These are phyloP conservation scores for Benitochromis conjunctus DNA, from an alignment of 2,113 vertebrate genomes.

Conservation along the genomic window DNA sequence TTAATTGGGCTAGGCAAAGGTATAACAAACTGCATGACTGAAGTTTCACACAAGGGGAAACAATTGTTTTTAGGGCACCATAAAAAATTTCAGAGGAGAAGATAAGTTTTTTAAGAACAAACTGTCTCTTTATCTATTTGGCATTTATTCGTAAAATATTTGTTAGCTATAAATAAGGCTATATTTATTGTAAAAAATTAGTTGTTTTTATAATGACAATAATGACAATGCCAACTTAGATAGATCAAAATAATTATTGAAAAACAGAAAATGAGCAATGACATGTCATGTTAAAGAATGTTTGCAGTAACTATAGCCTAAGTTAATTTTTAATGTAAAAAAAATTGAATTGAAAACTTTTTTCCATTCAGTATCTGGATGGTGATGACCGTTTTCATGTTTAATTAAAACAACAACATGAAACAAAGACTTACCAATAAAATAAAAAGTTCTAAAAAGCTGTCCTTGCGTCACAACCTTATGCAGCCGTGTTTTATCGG, in stretches of 20 bases:
- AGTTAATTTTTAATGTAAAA: neutral
- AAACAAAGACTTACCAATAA: neutral
- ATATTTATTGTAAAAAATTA: neutral
- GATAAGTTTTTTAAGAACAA: neutral
- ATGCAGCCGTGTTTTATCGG: neutral
- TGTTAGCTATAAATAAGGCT: neutral
- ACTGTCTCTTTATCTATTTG: neutral
- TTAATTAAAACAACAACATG: neutral
- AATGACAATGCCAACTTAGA: neutral
- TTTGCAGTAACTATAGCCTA: neutral
- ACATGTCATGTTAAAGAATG: neutral
- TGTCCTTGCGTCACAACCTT: neutral
- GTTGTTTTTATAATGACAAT: neutral
- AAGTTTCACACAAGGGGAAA: neutral
- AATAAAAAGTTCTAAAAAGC: neutral
- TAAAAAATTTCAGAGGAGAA: neutral
- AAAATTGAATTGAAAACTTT: neutral
- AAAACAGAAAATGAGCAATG: neutral
- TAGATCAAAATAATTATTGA: neutral
- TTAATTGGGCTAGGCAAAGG: neutral
- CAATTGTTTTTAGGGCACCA: neutral
- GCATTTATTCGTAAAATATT: neutral
- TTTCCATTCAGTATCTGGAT: neutral
- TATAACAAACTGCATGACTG: neutral
- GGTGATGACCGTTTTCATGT: neutral